These are phyloP conservation scores for Petrocephalus sullivani DNA, from an alignment of 2,797 vertebrate species.

Conservation along the genomic window DNA sequence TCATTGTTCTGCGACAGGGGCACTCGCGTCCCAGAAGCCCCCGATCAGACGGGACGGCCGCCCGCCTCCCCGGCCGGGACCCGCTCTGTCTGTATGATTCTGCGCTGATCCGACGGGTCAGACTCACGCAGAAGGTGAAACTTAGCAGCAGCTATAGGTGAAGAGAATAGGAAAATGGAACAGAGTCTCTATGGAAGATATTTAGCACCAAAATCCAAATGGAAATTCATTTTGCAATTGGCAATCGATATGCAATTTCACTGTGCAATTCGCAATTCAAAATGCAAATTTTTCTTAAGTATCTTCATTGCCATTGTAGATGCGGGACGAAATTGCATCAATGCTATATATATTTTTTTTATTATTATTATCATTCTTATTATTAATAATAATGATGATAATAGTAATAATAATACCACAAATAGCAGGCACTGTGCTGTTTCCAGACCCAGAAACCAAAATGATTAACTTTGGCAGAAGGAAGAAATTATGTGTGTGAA, in stretches of 20 bases:
- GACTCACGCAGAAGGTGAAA: background rate
- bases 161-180: background rate
- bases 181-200: background rate
- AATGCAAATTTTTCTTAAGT: background rate
- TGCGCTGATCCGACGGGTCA: conserved; percentile 1
- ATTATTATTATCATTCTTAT: background rate
- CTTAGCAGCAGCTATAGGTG: background rate
- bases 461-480: background rate
- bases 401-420: background rate
- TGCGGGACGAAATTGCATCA: background rate
- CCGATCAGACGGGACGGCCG: conserved; percentile 53
- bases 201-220: too few species aligned
- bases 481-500: background rate
- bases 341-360: background rate
- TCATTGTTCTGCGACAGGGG: conserved; percentile 57
- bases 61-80: conserved; percentile 37
- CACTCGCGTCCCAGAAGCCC: conserved; percentile 50
- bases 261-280: too few species aligned
- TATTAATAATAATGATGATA: background rate
- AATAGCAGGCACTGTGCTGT: background rate
- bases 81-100: conserved; percentile 21
- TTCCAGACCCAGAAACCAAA: background rate
- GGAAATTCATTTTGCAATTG: too few species aligned
- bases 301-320: background rate
- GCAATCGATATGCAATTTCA: too few species aligned